Percentiles rank a stretch among this genome's conserved stretches.
These are phyloP conservation scores for Lasioglossum pauxillum DNA, from an alignment of 2,888 invertebrate genomes.

Conservation along the genomic window DNA sequence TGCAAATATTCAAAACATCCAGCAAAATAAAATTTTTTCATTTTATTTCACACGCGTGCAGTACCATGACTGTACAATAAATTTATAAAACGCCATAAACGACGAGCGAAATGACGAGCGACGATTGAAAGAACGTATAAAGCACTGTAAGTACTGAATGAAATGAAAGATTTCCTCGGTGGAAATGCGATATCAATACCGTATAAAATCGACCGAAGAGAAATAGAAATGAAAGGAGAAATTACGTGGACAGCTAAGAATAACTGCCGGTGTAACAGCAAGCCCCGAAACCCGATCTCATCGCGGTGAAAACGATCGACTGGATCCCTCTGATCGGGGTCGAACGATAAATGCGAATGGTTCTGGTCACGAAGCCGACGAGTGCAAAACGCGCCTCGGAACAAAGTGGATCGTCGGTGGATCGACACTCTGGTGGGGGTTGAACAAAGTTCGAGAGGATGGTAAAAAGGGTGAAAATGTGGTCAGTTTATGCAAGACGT, in stretches of 20 bases:
- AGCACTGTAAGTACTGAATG: background rate
- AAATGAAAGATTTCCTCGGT: background rate
- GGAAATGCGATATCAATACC: background rate
- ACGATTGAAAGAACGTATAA: background rate
- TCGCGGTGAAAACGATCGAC: conserved; percentile 16
- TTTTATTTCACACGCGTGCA: no score
- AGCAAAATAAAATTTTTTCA: no score
- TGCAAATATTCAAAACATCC: background rate
- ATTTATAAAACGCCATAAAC: background rate
- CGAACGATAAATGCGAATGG: conserved; percentile 50
- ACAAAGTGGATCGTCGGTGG: background rate
- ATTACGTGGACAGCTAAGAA: background rate
- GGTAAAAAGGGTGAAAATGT: background rate
- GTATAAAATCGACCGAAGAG: background rate
- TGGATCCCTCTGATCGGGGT: conserved; percentile 45
- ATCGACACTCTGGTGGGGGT: background rate
- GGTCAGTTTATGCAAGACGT: background rate
- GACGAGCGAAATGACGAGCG: background rate
- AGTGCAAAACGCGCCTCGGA: background rate
- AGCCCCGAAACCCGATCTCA: conserved; percentile 13
- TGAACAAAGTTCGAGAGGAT: background rate
- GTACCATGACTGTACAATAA: background rate
- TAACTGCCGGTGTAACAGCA: background rate
- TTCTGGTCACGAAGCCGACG: background rate
- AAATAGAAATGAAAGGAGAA: background rate